A percentile compares a stretch with the other conserved stretches of the same genome.
These are phyloP conservation scores for Calliphora vicina DNA, from an alignment of 1,140 invertebrate genomes.

Conservation along the genomic window DNA sequence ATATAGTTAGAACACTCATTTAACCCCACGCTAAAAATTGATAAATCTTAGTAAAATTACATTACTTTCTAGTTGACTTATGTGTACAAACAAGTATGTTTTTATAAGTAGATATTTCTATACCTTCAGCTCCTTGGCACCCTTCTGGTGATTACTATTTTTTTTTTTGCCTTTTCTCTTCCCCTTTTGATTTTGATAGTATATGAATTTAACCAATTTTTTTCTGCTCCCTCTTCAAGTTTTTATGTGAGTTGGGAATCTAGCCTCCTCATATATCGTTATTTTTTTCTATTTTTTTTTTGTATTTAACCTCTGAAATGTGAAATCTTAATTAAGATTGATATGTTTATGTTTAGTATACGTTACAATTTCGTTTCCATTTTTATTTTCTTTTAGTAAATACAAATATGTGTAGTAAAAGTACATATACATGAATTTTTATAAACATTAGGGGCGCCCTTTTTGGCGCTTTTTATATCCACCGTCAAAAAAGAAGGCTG, in stretches of 20 bases:
- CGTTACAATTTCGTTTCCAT: too few species aligned
- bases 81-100: too few species aligned
- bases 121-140: neutral
- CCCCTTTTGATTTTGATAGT: too few species aligned
- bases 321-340: constrained; percentile 37
- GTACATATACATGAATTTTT: too few species aligned
- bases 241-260: too few species aligned
- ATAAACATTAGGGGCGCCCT: too few species aligned
- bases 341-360: constrained; percentile 30
- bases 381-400: neutral
- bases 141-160: neutral
- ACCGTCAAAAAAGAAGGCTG: too few species aligned
- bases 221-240: too few species aligned
- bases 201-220: too few species aligned
- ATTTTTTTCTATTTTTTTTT: neutral
- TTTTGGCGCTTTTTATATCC: too few species aligned
- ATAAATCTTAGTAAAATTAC: neutral
- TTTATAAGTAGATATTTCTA: neutral
- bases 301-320: constrained; percentile 18
- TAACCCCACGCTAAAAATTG: neutral
- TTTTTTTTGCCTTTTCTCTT: neutral
- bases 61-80: too few species aligned
- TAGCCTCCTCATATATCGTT: neutral
- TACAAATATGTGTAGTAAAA: too few species aligned
- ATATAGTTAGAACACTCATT: neutral